Evolutionary conservation across 2,113 vertebrate genomes (phyloP), one percentile per base, ranked within the genome.

Genomic region (Tetrax tetrax): DNA sequence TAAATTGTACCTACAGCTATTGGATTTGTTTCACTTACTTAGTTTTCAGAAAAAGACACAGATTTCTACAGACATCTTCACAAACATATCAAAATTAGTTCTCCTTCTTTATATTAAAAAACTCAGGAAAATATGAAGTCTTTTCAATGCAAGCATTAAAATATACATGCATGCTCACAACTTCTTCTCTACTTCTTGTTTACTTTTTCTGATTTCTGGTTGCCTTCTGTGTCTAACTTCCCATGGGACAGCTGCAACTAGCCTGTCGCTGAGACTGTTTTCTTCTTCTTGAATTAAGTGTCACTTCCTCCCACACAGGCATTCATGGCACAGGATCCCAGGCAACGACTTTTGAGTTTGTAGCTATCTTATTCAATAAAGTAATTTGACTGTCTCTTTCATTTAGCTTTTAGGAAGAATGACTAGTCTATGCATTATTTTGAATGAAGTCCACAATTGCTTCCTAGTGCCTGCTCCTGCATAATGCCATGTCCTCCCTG

Each of bases 361-460:
- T 24, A 88, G 48, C 37, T 31, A n/a, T 59, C 45, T 91, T 85
- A 86, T 72, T 88, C 17, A 74, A 50, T 61, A 77, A 72, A n/a
- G 14, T 35, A 68, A 61, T 85, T 53, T 20, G 28, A n/a, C 53
- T 29, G 17, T 43, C 33, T 87, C 41, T 89, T 89, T 72, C 51
- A 86, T 83, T 89, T 89, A 78, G 85, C 79, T 72, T 88, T 95
- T 77, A 86, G 59, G 41, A 76, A 69, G 56, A 18, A 81, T 59
- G 54, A 72, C 31, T 51, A 74, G 77, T 20, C 60, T 29, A 41
- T 37, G 28, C 57, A 51, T 38, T 87, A 66, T 56, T 76, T 82
- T 60, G 24, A 95, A 81, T 27, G 4, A 87, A 92, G 43, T 51
- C 56, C 64, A 56, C 69, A 75, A 59, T 20, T 68, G 43, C 47